Conservation (phyloP, 2,113 vertebrate genomes). For the Tetrao urogallus region DNA sequence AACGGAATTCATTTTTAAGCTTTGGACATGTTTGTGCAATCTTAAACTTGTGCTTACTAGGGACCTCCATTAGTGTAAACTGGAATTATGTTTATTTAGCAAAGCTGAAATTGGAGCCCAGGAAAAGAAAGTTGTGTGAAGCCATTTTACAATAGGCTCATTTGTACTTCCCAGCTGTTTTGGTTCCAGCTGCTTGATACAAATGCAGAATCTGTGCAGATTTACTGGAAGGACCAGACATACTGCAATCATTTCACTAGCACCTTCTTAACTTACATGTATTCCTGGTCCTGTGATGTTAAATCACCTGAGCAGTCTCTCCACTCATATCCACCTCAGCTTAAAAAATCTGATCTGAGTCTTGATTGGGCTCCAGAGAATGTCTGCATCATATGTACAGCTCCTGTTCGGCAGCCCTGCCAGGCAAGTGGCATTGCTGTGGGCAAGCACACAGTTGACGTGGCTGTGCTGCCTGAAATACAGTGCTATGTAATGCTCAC, state of each 20-base stretch:
- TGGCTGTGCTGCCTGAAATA: neutral
- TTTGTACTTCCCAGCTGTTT: neutral
- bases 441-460: neutral
- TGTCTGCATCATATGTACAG: rapidly evolving
- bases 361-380: neutral
- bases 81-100: neutral
- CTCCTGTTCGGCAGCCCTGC: neutral
- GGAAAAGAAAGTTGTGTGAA: neutral
- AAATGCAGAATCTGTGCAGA: neutral
- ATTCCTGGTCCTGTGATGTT: neutral
- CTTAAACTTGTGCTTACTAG: neutral
- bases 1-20: neutral
- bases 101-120: neutral
- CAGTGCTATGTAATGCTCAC: neutral
- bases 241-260: neutral
- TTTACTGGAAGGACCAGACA: neutral
- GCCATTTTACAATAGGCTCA: neutral
- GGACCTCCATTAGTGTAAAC: neutral
- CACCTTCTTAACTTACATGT: neutral
- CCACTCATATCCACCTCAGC: neutral
- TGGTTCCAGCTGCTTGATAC: neutral
- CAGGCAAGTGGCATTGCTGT: neutral
- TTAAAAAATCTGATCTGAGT: neutral
- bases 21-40: neutral
- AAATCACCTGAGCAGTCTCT: neutral